phyloP scores from a whole-genome alignment of 2,113 vertebrate genomes.

The Leucopsar rothschildi region DNA sequence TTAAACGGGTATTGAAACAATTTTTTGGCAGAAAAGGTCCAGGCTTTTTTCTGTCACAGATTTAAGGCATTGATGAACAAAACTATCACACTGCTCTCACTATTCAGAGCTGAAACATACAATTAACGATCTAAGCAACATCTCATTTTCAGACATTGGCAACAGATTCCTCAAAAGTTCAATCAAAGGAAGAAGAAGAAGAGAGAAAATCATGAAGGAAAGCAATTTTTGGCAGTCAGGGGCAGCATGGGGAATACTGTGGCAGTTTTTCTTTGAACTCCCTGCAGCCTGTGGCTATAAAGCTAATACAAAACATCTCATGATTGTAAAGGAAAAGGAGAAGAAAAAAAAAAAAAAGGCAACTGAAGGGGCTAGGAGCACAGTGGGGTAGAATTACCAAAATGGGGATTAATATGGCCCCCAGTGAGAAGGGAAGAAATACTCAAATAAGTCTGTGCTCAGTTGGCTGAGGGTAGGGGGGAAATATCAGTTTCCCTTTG shows the following conservation, averaged over 20 bases:
- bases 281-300: slow-evolving; percentile 72
- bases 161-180: not conserved
- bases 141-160: not conserved
- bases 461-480: not conserved
- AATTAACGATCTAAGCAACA: not conserved
- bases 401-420: slow-evolving; percentile 4
- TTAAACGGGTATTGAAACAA: not conserved
- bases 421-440: slow-evolving; percentile 17
- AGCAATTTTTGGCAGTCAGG: slow-evolving; percentile 24
- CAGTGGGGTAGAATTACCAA: slow-evolving; percentile 58
- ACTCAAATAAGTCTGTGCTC: not conserved
- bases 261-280: slow-evolving; percentile 70
- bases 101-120: not conserved
- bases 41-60: not conserved
- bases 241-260: slow-evolving; percentile 42
- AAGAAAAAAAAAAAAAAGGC: not conserved
- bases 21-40: not conserved
- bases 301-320: slow-evolving; percentile 82
- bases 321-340: slow-evolving; percentile 42
- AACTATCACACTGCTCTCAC: not conserved
- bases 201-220: not conserved
- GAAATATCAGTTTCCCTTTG: slow-evolving; percentile 26
- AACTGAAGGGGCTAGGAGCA: slow-evolving; percentile 30
- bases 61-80: not conserved
- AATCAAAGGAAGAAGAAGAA: not conserved